Evolutionary conservation across 2,113 vertebrate species (phyloP).

Genomic region (Hemibagrus wyckioides): DNA sequence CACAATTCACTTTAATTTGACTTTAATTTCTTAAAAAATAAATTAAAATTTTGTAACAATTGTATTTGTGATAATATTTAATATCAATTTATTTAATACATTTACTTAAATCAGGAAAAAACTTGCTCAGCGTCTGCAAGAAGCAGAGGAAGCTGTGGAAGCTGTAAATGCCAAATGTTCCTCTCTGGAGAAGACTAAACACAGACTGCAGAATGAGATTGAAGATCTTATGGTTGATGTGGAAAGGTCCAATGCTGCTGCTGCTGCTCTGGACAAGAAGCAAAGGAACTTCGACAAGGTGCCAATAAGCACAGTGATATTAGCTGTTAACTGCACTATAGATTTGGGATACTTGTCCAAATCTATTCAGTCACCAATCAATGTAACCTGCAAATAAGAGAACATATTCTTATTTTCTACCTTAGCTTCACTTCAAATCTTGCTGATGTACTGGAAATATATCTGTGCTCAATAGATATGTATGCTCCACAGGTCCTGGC

Average conservation of each 20-base stretch:
- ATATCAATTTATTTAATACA: not conserved
- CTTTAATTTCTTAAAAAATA: not conserved
- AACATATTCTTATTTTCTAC: not conserved
- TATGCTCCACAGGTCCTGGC: constrained; percentile 57
- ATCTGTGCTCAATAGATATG: too few species aligned
- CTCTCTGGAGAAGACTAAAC: constrained; percentile 82
- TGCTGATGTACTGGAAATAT: not conserved
- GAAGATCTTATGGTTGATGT: constrained; percentile 55
- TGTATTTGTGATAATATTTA: not conserved
- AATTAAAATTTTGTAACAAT: too few species aligned
- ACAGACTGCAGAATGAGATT: constrained; percentile 82
- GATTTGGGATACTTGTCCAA: not conserved
- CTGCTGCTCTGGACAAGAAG: too few species aligned
- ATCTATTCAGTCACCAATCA: not conserved
- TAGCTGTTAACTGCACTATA: not conserved
- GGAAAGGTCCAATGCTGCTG: too few species aligned
- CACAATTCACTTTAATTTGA: not conserved
- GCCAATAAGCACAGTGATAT: not conserved
- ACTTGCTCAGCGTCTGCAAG: constrained; percentile 80
- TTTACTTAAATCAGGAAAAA: constrained; percentile 74
- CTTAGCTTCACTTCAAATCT: not conserved
- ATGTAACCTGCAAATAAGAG: not conserved
- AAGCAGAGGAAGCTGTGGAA: constrained; percentile 80
- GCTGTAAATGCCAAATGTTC: constrained; percentile 82
- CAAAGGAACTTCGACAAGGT: constrained; percentile 34